Evolutionary conservation across 1,140 invertebrate species (phyloP).

Genomic region (Pachypeltis micranthus): DNA sequence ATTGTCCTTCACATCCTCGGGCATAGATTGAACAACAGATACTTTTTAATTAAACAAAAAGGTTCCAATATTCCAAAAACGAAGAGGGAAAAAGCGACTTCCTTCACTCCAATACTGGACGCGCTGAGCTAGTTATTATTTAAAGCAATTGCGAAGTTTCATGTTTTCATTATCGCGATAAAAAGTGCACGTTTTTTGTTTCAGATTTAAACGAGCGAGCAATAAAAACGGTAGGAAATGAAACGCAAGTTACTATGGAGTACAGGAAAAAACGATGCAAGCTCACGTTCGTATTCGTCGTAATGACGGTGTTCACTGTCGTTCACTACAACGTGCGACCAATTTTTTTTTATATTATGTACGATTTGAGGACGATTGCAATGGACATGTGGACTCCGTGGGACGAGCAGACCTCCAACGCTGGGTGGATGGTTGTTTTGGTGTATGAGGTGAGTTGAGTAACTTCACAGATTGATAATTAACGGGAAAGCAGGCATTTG

Average conservation of each 20-base stretch:
- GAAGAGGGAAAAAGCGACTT: no score
- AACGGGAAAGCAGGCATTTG: no score
- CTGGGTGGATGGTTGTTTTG: background rate
- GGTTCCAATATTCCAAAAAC: no score
- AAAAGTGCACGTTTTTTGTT: no score
- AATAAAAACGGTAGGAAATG: background rate
- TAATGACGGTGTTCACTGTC: background rate
- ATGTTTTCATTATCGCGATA: no score
- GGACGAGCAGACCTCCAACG: background rate
- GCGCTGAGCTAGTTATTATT: no score
- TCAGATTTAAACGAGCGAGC: background rate
- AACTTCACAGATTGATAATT: no score
- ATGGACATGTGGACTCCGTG: slow-evolving; percentile 3
- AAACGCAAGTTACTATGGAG: background rate
- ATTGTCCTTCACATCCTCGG: no score
- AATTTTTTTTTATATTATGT: background rate
- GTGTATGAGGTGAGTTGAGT: background rate
- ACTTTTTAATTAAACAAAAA: no score
- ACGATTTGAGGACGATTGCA: background rate
- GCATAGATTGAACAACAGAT: no score
- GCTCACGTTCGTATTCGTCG: background rate
- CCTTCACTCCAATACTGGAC: no score
- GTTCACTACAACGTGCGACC: background rate
- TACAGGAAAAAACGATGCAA: background rate
- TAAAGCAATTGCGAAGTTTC: no score